phyloP scores from a whole-genome alignment of 2,113 vertebrate genomes.

The Dicaeum eximium region DNA sequence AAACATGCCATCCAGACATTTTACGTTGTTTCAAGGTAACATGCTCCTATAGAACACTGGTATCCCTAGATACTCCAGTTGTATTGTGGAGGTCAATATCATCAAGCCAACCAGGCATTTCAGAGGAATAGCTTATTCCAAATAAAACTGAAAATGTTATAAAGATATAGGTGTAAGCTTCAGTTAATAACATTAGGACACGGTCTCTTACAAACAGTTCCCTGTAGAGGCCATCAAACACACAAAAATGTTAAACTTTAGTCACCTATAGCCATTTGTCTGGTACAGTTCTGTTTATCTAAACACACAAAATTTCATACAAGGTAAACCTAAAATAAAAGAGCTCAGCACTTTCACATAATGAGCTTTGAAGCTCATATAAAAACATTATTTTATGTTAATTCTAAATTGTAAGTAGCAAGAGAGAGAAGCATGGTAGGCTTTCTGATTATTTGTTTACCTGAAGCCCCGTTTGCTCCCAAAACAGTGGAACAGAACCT shows the following conservation, averaged over 20 bases:
- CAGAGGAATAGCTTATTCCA: not conserved
- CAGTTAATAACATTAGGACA: not conserved
- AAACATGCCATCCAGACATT: not conserved
- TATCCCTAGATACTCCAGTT: not conserved
- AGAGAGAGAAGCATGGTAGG: not conserved
- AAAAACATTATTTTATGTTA: not conserved
- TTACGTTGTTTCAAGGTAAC: not conserved
- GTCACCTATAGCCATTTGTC: not conserved
- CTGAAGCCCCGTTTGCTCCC: conserved; percentile 78
- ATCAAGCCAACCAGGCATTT: not conserved
- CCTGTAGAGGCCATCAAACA: not conserved
- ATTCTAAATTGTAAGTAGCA: not conserved
- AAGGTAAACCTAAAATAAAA: not conserved
- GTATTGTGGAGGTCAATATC: not conserved
- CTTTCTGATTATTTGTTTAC: conserved; percentile 50
- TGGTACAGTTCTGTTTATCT: not conserved
- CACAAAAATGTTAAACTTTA: not conserved
- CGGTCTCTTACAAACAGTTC: not conserved
- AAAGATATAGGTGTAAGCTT: not conserved
- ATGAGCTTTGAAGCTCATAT: not conserved
- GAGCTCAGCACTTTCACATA: not conserved
- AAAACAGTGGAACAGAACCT: conserved; percentile 80
- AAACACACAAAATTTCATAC: not conserved
- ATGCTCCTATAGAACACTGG: not conserved
- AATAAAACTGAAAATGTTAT: not conserved